These are phyloP conservation scores for Agelaius phoeniceus DNA, from an alignment of 2,113 vertebrate genomes.

Conservation along the genomic window DNA sequence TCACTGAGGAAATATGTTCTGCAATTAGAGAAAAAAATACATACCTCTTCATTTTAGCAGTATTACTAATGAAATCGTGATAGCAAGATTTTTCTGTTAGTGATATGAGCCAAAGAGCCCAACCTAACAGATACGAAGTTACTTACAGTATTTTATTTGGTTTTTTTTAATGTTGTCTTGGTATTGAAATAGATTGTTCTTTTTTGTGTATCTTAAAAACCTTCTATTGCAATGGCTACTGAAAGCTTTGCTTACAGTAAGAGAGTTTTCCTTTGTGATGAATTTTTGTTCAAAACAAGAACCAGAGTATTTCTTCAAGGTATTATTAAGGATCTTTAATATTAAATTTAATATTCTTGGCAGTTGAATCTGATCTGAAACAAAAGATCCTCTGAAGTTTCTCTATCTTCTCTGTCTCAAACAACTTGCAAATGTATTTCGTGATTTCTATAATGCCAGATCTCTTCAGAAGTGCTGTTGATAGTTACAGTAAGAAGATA, in stretches of 20 bases:
- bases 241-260: background rate
- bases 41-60: background rate
- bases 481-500: background rate
- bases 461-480: background rate
- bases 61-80: background rate
- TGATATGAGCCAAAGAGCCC: background rate
- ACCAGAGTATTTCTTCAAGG: background rate
- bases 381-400: background rate
- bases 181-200: background rate
- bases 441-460: background rate
- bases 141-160: background rate
- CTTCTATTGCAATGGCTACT: background rate
- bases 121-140: background rate
- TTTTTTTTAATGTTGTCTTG: background rate
- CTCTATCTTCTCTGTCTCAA: background rate
- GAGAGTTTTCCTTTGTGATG: background rate
- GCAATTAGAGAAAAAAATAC: background rate
- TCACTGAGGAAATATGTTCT: background rate
- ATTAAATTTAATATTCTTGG: background rate
- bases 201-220: background rate
- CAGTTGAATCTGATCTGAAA: background rate
- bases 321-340: background rate
- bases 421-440: background rate
- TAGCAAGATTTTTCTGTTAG: background rate
- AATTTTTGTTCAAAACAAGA: conserved; percentile 3